Evolutionary conservation across 2,888 invertebrate species (phyloP).

Genomic region (Thera britannica): DNA sequence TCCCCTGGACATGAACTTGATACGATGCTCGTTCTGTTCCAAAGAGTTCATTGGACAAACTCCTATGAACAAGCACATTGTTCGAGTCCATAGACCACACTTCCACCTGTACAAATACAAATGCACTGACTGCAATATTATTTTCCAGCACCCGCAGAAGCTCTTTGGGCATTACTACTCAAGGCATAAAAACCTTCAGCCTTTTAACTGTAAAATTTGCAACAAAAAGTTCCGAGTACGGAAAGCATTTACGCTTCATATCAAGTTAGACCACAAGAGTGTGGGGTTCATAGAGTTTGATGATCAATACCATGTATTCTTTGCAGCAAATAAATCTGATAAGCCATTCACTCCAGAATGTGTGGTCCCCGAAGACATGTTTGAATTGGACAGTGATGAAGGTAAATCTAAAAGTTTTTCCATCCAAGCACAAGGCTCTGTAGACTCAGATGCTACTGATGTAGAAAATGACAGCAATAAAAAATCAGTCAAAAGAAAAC

Average conservation of each 20-base stretch:
- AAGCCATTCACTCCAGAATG: constrained; percentile 55
- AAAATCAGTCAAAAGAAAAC: constrained; percentile 42
- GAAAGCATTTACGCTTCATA: constrained; percentile 70
- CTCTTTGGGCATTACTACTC: constrained; percentile 68
- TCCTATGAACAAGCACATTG: constrained; percentile 62
- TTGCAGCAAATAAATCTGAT: constrained; percentile 63
- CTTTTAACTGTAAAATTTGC: constrained; percentile 72
- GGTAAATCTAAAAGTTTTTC: neutral
- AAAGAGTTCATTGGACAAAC: constrained; percentile 60
- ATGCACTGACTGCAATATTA: constrained; percentile 59
- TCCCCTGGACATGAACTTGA: constrained; percentile 51
- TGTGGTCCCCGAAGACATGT: constrained; percentile 36
- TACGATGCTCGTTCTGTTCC: constrained; percentile 61
- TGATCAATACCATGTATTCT: constrained; percentile 69
- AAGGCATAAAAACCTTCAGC: constrained; percentile 63
- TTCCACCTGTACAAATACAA: constrained; percentile 68
- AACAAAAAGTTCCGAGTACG: constrained; percentile 59
- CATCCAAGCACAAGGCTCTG: neutral
- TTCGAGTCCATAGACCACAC: constrained; percentile 53
- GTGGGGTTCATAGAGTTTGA: constrained; percentile 72
- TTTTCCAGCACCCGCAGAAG: constrained; percentile 69
- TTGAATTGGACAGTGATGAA: constrained; percentile 17
- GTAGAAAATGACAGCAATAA: constrained; percentile 19
- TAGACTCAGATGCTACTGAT: constrained; percentile 10
- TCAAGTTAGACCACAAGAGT: constrained; percentile 68